Base-by-base conservation (phyloP, 2,113 vertebrate genomes). In the Corythornis madagascariensis region DNA sequence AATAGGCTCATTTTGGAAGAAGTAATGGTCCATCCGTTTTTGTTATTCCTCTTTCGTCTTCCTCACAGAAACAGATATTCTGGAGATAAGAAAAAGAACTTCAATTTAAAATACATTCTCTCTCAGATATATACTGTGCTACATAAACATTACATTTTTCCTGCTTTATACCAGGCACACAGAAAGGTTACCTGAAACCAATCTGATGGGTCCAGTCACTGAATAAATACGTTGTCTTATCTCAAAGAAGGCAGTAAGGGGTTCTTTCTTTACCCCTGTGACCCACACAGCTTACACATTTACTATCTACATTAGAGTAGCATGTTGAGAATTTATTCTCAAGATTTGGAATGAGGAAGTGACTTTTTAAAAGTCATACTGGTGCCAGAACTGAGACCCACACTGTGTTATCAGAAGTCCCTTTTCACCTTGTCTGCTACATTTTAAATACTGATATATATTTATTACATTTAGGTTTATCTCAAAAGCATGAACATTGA, bases 11-110 rank as follows among this genome's bases (percentile, higher is more conserved):
- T 96, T 93, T 66, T 7, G 55, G 35, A 76, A 90, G 83, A 61
- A n/a, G 87, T 57, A 95, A 85, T 53, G 86, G 84, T 94, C 96
- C 96, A 96, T 95, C 65, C 24, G 88, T 47, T 94, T 88, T 59
- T 93, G 65, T 63, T 10, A 3, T 86, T 71, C 53, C 57, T 69
- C 73, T 88, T 19, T 71, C 74, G 31, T 56, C 14, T 71, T 92
- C 57, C 26, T 74, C 55, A 67, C 86, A 72, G 52, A 75, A 89
- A 81, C 5, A 29, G 86, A 47, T 86, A 60, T 57, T 92, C 93
- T 95, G 53, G 57, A 88, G 88, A 93, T 28, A 89, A 89, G 3
- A 91, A 88, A 83, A 91, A 87, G 47, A 92, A 81, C 28, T 72
- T 76, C 59, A 55, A 61, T 40, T 89, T 77, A 95, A 93, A 91